Evolutionary conservation across 2,113 vertebrate genomes (phyloP).

Genomic region (cattle (Bos taurus)): ARS-UCD2.0 NC_037328.1:109987001-109987500

Average conservation of each 20-base stretch:
- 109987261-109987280: conserved; percentile 34
- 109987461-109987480: conserved; percentile 59
- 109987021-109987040: conserved; percentile 60
- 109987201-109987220: conserved; percentile 40
- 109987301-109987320: conserved; percentile 35
- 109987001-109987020: conserved; percentile 43
- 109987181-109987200: conserved; percentile 13
- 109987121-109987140: conserved; percentile 40
- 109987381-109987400: background rate
- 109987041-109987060: background rate
- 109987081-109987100: background rate
- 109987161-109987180: conserved; percentile 55
- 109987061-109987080: conserved; percentile 52
- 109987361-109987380: background rate
- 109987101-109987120: conserved; percentile 47
- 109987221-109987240: conserved; percentile 42
- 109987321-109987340: conserved; percentile 10
- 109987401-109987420: background rate
- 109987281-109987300: conserved; percentile 19
- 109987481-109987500: conserved; percentile 68
- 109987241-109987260: conserved; percentile 6
- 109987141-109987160: conserved; percentile 42
- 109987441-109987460: background rate
- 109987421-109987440: background rate
- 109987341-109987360: background rate